Evolutionary conservation across 2,113 vertebrate species (phyloP).

Genomic region (Mungos mungo): DNA sequence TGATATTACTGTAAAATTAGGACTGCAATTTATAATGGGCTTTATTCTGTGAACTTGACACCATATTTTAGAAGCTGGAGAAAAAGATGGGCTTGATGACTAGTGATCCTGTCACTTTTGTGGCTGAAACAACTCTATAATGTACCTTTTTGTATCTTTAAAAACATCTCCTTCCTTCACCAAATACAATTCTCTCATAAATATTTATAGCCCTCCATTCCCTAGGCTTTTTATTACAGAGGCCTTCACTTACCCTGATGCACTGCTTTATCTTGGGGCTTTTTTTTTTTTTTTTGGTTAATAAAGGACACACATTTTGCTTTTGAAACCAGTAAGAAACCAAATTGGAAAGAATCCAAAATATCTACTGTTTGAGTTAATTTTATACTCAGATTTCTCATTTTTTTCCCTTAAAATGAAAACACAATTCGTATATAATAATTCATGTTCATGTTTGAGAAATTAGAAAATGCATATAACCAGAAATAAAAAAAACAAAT

Average conservation of each 20-base stretch:
- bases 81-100: slow-evolving; percentile 46
- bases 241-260: neutral
- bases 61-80: neutral
- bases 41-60: neutral
- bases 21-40: neutral
- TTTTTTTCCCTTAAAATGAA: neutral
- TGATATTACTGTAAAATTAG: slow-evolving; percentile 51
- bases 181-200: slow-evolving; percentile 60
- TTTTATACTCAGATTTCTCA: neutral
- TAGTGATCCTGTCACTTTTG: slow-evolving; percentile 29
- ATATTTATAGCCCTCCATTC: slow-evolving; percentile 62
- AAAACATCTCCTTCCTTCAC: slow-evolving; percentile 45
- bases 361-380: neutral
- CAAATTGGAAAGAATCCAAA: neutral
- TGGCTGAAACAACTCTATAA: neutral
- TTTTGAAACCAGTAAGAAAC: slow-evolving; percentile 46
- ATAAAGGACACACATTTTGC: slow-evolving; percentile 42
- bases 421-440: neutral
- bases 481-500: slow-evolving; percentile 36
- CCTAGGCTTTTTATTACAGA: slow-evolving; percentile 38
- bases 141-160: slow-evolving; percentile 46
- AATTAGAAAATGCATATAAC: neutral
- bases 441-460: slow-evolving; percentile 1
- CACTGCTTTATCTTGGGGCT: neutral
- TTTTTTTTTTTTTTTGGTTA: neutral